Evolutionary conservation across 2,113 vertebrate genomes (phyloP), one percentile per base, ranked within the genome.

Genomic region (Anguilla japonica): DNA sequence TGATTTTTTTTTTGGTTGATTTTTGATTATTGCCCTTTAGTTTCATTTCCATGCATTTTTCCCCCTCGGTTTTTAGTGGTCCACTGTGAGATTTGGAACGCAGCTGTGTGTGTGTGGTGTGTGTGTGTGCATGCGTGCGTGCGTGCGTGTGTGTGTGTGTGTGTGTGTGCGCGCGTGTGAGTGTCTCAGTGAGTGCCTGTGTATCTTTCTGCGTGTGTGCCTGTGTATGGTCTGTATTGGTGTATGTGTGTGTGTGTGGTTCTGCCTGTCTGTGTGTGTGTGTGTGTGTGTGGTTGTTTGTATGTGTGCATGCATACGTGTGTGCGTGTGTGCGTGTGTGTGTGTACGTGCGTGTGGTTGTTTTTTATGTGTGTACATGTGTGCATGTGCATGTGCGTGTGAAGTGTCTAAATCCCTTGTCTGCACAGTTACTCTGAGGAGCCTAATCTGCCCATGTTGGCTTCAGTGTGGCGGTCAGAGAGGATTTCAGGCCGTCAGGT

Each of bases 41-140:
- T 29, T 26, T 40, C 40, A 41, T 83, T 20, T 71, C 63, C 7
- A 34, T 53, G n/a, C 40, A 26, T 15, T n/a, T 22, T 93, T 86
- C 40, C 67, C 22, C 1, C 60, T 67, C 18, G 60, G 67, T 7
- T 75, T 75, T n/a, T 75, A 29, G 9, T 75, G 67, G 67, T 34
- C 67, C 29, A 75, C 71, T 67, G 60, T 86, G 80, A 81, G 18
- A n/a, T 89, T 81, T 86, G 79, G 88, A 88, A 80, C 15, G 60
- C 60, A 26, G 22, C 22, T 67, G 20, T 67, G 20, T 67, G 20
- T 26, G 5, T 63, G 81, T 82, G 86, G 20, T 56, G 56, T 39
- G 63, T 82, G 9, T 16, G 40, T 87, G 78, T 16, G 15, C 50
- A 79, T 60, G 86, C n/a, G 78, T 67, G 46, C 18, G 81, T 84